Base-by-base conservation (phyloP, 2,888 invertebrate genomes). In the Choreutis nemorana region DNA sequence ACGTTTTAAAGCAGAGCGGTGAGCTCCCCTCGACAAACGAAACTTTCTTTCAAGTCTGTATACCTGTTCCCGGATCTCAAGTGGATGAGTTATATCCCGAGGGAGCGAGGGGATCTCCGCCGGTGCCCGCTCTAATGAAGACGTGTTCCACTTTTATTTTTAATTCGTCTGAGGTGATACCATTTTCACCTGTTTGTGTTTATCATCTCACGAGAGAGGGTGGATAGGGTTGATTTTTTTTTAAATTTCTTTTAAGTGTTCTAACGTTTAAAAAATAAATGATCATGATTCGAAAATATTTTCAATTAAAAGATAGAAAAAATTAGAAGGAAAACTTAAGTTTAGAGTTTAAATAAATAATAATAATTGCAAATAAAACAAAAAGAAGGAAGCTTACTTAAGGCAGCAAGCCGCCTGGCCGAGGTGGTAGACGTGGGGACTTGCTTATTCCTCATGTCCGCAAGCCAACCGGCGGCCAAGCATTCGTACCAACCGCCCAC, bases 371-470 rank as follows among this genome's bases (percentile, higher is more conserved):
- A 77, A 75, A 75, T 54, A 57, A 75, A 63, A 57, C 54, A 68
- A 71, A 72, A 71, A 58, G 63, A 72, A 72, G 60, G 60, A 73
- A 77, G 73, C 80, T 79, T 80, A 80, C 79, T 73, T 49, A 75
- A 61, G 63, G 73, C 67, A 55, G 77, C 75, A 53, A 73, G 72
- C 72, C 77, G 78, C 71, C 77, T 78, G 70, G 78, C 75, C 51
- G 75, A 68, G 61, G 73, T 72, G 61, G 77, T 77, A 43, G 78
- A 73, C 44, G 67, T 77, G 51, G 79, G 79, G 57, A 75, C 72
- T 54, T 75, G 75, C 72, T 78, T 80, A 67, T 73, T 77, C 72
- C 80, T 60, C 80, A 80, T 79, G 64, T 66, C 70, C 48, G 72
- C 68, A 45, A 73, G 73, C 77, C 72, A 72, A 62, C 64, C 63